Evolutionary conservation across 1,140 invertebrate genomes (phyloP).

Genomic region (Orchesella cincta): DNA sequence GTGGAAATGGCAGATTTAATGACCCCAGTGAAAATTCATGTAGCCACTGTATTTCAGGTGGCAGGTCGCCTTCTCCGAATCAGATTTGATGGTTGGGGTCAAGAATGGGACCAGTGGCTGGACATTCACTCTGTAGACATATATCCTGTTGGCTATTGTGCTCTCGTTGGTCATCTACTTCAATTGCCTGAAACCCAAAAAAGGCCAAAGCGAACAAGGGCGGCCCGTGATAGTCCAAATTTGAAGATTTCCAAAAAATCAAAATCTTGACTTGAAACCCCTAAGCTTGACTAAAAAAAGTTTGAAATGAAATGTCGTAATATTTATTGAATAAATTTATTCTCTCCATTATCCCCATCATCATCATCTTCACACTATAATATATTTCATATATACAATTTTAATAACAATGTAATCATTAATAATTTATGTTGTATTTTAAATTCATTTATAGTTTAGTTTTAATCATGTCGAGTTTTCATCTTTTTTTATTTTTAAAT

Average conservation of each 20-base stretch:
- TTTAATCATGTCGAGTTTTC: background rate
- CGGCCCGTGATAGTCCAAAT: no score
- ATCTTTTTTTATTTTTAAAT: background rate
- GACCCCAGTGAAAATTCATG: background rate
- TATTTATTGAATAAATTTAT: background rate
- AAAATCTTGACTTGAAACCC: no score
- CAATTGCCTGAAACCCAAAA: background rate
- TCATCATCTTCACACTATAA: background rate
- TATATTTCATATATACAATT: background rate
- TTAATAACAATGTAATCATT: background rate
- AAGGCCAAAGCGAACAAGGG: no score
- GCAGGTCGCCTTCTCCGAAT: background rate
- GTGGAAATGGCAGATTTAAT: slow-evolving; percentile 1
- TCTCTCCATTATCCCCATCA: background rate
- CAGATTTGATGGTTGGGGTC: background rate
- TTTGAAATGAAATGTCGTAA: no score
- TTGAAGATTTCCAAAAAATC: no score
- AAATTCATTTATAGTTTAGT: background rate
- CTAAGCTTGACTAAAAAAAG: no score
- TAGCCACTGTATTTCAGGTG: background rate
- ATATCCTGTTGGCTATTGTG: background rate
- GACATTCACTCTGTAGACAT: background rate
- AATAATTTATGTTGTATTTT: background rate
- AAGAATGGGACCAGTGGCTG: background rate
- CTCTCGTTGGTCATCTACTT: background rate